Percentiles rank a stretch among this genome's conserved stretches.
These are phyloP conservation scores for Lasiommata megera DNA, from an alignment of 2,888 invertebrate species.

Conservation along the genomic window DNA sequence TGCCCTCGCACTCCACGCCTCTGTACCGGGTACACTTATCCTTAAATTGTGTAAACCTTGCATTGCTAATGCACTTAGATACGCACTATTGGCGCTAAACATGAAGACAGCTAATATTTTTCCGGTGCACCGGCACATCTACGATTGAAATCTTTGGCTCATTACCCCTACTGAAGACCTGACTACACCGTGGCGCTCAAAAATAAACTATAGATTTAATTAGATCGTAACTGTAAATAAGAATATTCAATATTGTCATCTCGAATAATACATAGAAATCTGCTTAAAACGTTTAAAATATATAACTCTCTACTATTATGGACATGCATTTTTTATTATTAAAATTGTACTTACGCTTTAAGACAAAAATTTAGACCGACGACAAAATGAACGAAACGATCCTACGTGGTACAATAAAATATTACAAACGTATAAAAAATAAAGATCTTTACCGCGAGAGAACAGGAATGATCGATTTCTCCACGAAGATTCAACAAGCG, in stretches of 20 bases:
- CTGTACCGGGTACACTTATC: too few relatives aligned
- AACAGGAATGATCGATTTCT: constrained; percentile 64
- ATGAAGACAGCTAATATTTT: too few relatives aligned
- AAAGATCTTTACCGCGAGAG: constrained; percentile 75
- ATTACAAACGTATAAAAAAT: constrained; percentile 76
- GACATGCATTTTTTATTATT: constrained; percentile 62
- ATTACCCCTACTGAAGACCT: constrained; percentile 37
- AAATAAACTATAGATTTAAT: constrained; percentile 50
- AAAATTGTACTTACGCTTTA: constrained; percentile 76
- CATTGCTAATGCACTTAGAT: not conserved
- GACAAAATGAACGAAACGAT: constrained; percentile 50
- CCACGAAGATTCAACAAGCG: constrained; percentile 45
- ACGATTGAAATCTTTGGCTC: not conserved
- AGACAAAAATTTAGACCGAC: constrained; percentile 68
- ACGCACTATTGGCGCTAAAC: too few relatives aligned
- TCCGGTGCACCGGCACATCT: not conserved
- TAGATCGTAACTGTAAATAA: constrained; percentile 72
- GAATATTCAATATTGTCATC: constrained; percentile 75
- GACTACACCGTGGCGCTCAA: constrained; percentile 34
- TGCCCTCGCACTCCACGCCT: not conserved
- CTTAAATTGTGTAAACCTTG: too few relatives aligned
- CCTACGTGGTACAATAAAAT: constrained; percentile 46
- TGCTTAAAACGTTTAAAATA: constrained; percentile 72
- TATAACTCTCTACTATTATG: constrained; percentile 67
- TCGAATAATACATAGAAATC: constrained; percentile 75